These are phyloP conservation scores for Panurus biarmicus DNA, from an alignment of 2,113 vertebrate species.

Conservation along the genomic window DNA sequence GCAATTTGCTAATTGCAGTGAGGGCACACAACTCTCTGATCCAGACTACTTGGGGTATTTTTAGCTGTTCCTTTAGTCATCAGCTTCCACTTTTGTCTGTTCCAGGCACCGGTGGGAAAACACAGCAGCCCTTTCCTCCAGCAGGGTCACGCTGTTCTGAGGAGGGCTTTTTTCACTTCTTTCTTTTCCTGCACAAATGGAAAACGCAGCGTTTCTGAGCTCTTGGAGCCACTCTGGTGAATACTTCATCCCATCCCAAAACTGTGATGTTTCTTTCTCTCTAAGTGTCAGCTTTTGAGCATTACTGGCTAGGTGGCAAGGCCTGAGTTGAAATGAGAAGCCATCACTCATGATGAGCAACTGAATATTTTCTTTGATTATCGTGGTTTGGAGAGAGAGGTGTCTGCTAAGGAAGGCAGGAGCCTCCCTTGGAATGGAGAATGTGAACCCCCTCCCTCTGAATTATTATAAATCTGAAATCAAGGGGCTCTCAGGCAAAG, in stretches of 20 bases:
- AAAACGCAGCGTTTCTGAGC: background rate
- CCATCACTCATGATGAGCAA: background rate
- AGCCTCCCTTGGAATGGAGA: background rate
- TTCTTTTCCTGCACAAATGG: background rate
- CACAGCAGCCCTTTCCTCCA: background rate
- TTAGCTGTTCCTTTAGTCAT: background rate
- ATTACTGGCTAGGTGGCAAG: background rate
- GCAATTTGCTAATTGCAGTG: background rate
- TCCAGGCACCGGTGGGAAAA: constrained; percentile 1
- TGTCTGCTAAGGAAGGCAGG: background rate
- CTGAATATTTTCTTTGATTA: background rate
- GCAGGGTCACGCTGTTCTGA: background rate
- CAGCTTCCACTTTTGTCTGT: constrained; percentile 12
- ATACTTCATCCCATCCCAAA: background rate
- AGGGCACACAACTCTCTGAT: background rate
- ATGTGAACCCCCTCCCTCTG: background rate
- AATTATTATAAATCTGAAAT: too few relatives aligned
- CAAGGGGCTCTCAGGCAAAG: too few relatives aligned
- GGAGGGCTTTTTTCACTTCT: background rate
- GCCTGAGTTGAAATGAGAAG: background rate
- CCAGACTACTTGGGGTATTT: background rate
- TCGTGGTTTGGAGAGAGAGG: background rate
- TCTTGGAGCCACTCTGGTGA: background rate
- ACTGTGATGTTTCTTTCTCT: background rate
- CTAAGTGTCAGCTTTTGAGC: background rate